Evolutionary conservation across 2,113 vertebrate species (phyloP), one percentile per base, ranked within the genome.

Genomic region (Pygoscelis antarcticus): DNA sequence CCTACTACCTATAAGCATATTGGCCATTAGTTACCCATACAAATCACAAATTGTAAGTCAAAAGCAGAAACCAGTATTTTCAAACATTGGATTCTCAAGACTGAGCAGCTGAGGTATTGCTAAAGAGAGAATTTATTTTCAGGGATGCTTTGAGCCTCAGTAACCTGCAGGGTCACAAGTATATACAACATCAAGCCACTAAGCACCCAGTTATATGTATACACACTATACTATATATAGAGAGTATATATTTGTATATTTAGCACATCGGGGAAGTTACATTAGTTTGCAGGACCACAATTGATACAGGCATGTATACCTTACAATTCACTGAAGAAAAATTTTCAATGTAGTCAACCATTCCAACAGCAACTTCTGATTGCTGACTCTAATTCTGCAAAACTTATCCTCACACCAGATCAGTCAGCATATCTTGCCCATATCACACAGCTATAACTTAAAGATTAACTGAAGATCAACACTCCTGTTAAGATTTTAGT

Each of bases 141-240:
- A 89, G 86, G 25, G 38, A 78, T n/a, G 29, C 36, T 57, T 40
- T 62, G 49, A 62, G 79, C 10, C 36, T 57, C 47, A 69, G 34
- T 40, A 52, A 55, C 16, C 72, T 57, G 54, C 49, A 52, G 3
- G 32, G 60, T 78, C 49, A 62, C 60, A 83, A 51, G 47, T 5
- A 44, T 5, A 44, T 21, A 74, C 26, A 57, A 32, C 42, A 68
- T 40, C 23, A 49, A 34, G 51, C 18, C 30, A n/a, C 20, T 64
- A 75, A 87, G 30, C n/a, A 70, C 30, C 20, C 54, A 82, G 36
- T 47, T 62, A 19, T 29, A 38, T 7, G 7, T 58, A 65, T 3
- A 44, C 7, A 69, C 18, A 22, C 9, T 30, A 16, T 21, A 40
- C 7, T 42, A 51, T 4, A 40, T 2, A n/a, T 0, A 49, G 3